Evolutionary conservation across 2,888 invertebrate species (phyloP).

Genomic region (Ennomos quercinarius): DNA sequence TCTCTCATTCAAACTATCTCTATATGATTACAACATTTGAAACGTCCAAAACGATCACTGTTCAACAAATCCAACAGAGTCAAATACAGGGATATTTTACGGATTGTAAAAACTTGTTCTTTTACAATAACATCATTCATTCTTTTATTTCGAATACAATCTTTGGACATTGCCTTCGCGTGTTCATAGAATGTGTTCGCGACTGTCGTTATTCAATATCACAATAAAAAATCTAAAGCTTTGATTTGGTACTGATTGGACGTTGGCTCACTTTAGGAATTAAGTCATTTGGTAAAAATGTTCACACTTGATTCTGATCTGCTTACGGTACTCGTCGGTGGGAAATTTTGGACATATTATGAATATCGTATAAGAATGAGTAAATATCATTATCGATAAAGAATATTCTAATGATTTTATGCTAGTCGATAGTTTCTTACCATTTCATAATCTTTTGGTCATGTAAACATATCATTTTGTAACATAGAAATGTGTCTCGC

Average conservation of each 20-base stretch:
- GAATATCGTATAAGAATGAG: slow-evolving; percentile 49
- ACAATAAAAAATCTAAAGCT: slow-evolving; percentile 73
- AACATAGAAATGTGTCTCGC: slow-evolving; percentile 49
- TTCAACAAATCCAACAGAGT: slow-evolving; percentile 83
- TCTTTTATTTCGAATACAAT: slow-evolving; percentile 50
- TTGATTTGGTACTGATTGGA: slow-evolving; percentile 82
- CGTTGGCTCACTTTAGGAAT: slow-evolving; percentile 71
- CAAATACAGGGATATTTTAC: slow-evolving; percentile 84
- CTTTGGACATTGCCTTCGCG: slow-evolving; percentile 45
- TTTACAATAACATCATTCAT: slow-evolving; percentile 57
- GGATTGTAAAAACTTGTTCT: slow-evolving; percentile 64
- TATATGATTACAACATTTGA: slow-evolving; percentile 55
- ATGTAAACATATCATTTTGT: slow-evolving; percentile 73
- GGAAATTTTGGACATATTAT: slow-evolving; percentile 45
- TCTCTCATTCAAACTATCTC: neutral
- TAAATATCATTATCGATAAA: slow-evolving; percentile 52
- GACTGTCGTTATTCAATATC: slow-evolving; percentile 53
- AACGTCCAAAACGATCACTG: slow-evolving; percentile 65
- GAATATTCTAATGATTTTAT: slow-evolving; percentile 53
- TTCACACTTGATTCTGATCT: slow-evolving; percentile 51
- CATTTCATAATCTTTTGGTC: slow-evolving; percentile 69
- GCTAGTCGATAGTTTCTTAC: slow-evolving; percentile 64
- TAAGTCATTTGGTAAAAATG: slow-evolving; percentile 57
- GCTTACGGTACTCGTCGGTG: slow-evolving; percentile 65
- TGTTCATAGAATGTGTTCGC: slow-evolving; percentile 46